Evolutionary conservation across 2,888 invertebrate species (phyloP).

Genomic region (Bombylius major): DNA sequence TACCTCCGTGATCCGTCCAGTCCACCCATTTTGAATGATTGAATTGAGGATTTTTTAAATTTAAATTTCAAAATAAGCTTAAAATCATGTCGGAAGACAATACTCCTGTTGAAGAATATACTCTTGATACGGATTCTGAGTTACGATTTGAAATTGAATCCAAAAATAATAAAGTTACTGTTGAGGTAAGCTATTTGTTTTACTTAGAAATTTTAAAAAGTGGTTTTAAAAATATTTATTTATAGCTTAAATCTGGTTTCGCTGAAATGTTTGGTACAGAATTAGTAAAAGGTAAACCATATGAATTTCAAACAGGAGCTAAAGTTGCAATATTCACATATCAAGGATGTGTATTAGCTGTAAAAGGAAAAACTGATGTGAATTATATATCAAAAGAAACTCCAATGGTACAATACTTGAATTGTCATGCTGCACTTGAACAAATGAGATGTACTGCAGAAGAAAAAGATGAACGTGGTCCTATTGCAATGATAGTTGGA

Average conservation of each 20-base stretch:
- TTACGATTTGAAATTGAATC: slow-evolving; percentile 90
- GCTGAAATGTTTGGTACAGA: slow-evolving; percentile 98
- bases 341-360: slow-evolving; percentile 81
- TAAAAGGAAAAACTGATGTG: slow-evolving; percentile 82
- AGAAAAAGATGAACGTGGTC: slow-evolving; percentile 58
- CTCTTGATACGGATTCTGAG: slow-evolving; percentile 76
- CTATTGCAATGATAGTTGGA: slow-evolving; percentile 82
- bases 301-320: slow-evolving; percentile 77
- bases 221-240: slow-evolving; percentile 13
- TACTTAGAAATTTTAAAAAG: not conserved
- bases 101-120: slow-evolving; percentile 47
- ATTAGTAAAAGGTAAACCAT: slow-evolving; percentile 80
- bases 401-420: slow-evolving; percentile 90
- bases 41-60: too few species aligned
- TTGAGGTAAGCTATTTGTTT: slow-evolving; percentile 45
- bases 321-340: slow-evolving; percentile 95
- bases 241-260: slow-evolving; percentile 71
- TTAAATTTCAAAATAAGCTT: too few species aligned
- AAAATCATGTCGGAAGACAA: slow-evolving; percentile 10
- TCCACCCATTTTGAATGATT: too few species aligned
- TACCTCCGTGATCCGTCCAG: too few species aligned
- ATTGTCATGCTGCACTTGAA: slow-evolving; percentile 91
- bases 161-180: slow-evolving; percentile 66
- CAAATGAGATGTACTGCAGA: slow-evolving; percentile 75
- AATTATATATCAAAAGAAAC: slow-evolving; percentile 93